Evolutionary conservation across 2,113 vertebrate species (phyloP), one percentile per base, ranked within the genome.

Genomic region (Symphodus melops): DNA sequence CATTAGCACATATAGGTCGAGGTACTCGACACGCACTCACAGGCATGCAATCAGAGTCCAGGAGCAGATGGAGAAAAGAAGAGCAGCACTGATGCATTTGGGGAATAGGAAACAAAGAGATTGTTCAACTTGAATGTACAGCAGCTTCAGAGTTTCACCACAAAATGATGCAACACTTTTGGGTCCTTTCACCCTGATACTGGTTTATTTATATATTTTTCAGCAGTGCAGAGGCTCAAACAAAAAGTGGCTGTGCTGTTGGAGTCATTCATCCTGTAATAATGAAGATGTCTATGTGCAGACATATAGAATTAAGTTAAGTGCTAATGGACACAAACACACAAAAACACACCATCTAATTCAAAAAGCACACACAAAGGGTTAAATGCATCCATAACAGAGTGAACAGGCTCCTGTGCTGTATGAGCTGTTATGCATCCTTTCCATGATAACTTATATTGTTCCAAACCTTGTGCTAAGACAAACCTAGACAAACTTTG

Each of bases 41-140:
- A 68, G 4, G 8, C 77, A 80, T 6, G 39, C 49, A 79, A 49
- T 72, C 72, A 77, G 23, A 86, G 39, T 69, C 63, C 44, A 37
- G 64, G 79, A 81, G 85, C 71, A 74, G 42, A 72, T 16, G 60
- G 41, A 68, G 10, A 28, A 52, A 48, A 42, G 61, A 58, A 67
- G 63, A 48, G 16, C 19, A 79, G 61, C 12, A 1, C n/a, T 69
- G 68, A 72, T 44, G 37, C 33, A 58, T 16, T 48, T 1, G 11
- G 65, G 68, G 59, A 79, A 73, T 28, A 77, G 52, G 64, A 72
- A 77, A 79, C 55, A 75, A 74, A 77, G 65, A 59, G 3, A 23
- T 12, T 56, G 59, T 69, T 70, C 12, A 53, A 17, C 62, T 73
- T 53, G 71, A 81, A 75, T 21, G 46, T 61, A 72, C 58, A 41